A percentile compares a stretch with the other conserved stretches of the same genome.
Conservation (phyloP, 35 echinoderm and acorn worm genomes). For the Apostichopus californicus region DNA sequence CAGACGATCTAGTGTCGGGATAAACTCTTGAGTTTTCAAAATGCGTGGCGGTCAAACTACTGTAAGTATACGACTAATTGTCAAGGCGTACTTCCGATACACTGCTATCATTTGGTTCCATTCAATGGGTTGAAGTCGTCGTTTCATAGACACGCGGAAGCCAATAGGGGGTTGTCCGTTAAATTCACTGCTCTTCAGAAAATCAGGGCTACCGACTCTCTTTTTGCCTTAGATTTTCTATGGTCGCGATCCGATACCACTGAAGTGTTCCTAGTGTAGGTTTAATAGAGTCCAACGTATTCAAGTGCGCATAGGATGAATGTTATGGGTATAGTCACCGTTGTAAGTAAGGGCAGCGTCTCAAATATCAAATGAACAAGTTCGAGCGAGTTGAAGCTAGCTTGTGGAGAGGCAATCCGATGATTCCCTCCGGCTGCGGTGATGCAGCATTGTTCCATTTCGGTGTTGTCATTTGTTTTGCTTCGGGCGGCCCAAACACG, state of each 20-base stretch:
- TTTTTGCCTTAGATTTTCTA: neutral
- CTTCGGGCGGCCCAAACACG: slow-evolving; percentile 47
- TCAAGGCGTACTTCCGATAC: slow-evolving; percentile 46
- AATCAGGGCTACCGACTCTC: slow-evolving; percentile 16
- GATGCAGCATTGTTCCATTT: slow-evolving; percentile 40
- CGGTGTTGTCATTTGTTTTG: slow-evolving; percentile 36
- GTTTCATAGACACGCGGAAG: neutral
- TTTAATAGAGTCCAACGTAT: slow-evolving; percentile 37
- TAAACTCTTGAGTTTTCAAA: slow-evolving; percentile 54
- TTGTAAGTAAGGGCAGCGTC: neutral
- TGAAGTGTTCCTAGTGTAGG: slow-evolving; percentile 41
- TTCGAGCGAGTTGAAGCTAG: slow-evolving; percentile 44
- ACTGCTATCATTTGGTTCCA: slow-evolving; percentile 15
- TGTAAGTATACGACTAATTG: slow-evolving; percentile 28
- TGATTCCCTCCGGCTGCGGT: slow-evolving; percentile 26
- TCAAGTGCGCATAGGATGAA: slow-evolving; percentile 25
- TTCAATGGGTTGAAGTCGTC: neutral
- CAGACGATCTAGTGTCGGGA: slow-evolving; percentile 51
- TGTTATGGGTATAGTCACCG: neutral
- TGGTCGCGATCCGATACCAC: slow-evolving; percentile 19
- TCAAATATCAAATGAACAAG: neutral
- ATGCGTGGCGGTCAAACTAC: slow-evolving; percentile 44
- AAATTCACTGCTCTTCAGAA: slow-evolving; percentile 20
- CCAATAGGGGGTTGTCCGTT: slow-evolving; percentile 16
- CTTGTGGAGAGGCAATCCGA: slow-evolving; percentile 49